Conservation (phyloP, 2,797 vertebrate species). For the Sternotherus odoratus region DNA sequence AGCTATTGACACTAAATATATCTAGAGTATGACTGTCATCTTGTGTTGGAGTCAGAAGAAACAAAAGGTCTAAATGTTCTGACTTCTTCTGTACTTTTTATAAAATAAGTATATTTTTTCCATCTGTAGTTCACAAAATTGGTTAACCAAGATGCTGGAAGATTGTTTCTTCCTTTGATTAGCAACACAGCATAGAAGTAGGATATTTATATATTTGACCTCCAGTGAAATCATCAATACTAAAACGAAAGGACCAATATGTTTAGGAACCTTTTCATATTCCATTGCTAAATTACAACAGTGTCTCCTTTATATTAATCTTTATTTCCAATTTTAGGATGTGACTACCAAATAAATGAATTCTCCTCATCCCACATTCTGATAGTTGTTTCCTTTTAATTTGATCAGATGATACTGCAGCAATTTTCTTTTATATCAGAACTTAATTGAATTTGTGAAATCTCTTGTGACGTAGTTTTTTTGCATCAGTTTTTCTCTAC, state of each 20-base stretch:
- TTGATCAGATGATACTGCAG: not conserved
- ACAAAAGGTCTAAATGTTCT: not conserved
- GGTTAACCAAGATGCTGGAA: not conserved
- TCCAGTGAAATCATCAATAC: not conserved
- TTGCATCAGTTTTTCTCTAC: not conserved
- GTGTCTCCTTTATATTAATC: not conserved
- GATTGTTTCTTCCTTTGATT: not conserved
- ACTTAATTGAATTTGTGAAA: not conserved
- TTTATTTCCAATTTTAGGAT: not conserved
- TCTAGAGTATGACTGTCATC: not conserved
- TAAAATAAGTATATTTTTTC: rapidly evolving
- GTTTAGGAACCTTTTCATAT: not conserved
- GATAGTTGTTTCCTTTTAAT: not conserved
- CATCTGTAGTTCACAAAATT: not conserved
- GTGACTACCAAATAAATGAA: not conserved
- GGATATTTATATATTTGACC: not conserved
- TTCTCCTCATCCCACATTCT: not conserved
- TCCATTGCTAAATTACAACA: not conserved
- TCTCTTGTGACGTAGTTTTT: not conserved
- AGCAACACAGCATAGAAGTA: not conserved
- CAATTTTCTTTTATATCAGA: not conserved
- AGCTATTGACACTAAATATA: too few relatives aligned
- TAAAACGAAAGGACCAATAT: not conserved
- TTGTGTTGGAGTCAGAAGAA: not conserved
- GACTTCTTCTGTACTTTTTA: not conserved